Conservation (phyloP, 2,113 vertebrate genomes). For the Daboia siamensis region DNA sequence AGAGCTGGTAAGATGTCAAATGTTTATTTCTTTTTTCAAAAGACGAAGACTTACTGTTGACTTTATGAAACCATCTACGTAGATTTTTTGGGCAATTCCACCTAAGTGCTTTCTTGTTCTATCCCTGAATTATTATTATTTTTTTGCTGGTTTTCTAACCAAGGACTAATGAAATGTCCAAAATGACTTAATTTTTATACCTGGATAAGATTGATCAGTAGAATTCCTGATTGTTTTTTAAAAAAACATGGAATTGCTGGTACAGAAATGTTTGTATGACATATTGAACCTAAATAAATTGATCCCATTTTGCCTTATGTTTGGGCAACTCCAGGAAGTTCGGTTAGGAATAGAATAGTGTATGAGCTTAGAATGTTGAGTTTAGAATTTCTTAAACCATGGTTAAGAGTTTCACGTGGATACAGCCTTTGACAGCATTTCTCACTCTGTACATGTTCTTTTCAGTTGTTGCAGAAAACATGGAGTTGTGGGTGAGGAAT, state of each 20-base stretch:
- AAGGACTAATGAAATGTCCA: background rate
- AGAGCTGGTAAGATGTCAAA: background rate
- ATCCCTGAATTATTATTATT: background rate
- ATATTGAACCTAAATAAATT: background rate
- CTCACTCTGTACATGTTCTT: background rate
- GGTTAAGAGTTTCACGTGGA: background rate
- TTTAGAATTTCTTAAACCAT: background rate
- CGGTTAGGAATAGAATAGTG: background rate
- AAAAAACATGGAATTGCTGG: no score
- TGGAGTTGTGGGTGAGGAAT: background rate
- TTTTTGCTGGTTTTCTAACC: background rate
- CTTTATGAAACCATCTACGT: background rate
- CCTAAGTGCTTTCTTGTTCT: background rate
- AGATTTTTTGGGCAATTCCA: background rate
- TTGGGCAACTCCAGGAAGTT: background rate
- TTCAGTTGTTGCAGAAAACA: background rate
- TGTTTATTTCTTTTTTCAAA: background rate
- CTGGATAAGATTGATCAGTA: background rate
- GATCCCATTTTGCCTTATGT: background rate
- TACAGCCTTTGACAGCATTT: background rate
- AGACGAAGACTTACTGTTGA: background rate
- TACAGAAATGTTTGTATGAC: background rate
- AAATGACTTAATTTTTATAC: background rate
- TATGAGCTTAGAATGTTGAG: background rate
- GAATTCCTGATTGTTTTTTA: background rate